Base-by-base conservation (phyloP, 1,140 invertebrate species). In the Drosophila seguyi region DNA sequence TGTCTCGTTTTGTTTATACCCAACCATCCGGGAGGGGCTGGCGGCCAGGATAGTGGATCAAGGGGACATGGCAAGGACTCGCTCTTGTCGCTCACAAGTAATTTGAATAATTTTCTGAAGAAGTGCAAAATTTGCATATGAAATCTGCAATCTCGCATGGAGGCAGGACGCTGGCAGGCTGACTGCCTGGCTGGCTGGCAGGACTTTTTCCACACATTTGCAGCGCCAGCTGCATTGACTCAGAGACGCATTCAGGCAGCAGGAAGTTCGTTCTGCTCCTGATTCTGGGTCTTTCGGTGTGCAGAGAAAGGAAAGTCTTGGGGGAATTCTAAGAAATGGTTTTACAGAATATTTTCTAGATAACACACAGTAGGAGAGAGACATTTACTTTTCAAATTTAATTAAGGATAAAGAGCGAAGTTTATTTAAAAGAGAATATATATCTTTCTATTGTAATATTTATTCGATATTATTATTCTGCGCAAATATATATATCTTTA, bases 101-200 rank as follows among this genome's bases (percentile, higher is more conserved):
- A 90, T 90, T 90, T 90, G 78, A 90, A 90, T 90, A 90, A 90
- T 90, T 90, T 90, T 85, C 66, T 72, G 63, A 73, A 85, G 81
- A 90, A 81, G 81, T 90, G 78, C 69, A 79, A 81, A 90, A 90
- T 90, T 90, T 90, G 72, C 86, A 90, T 90, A 90, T 85, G 53
- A 81, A 90, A 85, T 85, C 81, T 85, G 81, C 81, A 85, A 85
- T 81, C 83, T 84, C 50, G 68, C 81, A 80, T 72, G 56, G 53
- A 22, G 47, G 55, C 39, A 39, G 42, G 59, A 47, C 57, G 27
- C 44, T 29, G 52, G 59, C 45, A 39, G 67, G 58, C 74, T 52
- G 47, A 29, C 47, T n/a, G 45, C 7, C 45, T 48, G 61, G 20
- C 38, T 34, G 41, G 31, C 41, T 42, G 68, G 59, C 74, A 59